These are phyloP conservation scores for Natator depressus DNA, from an alignment of 2,113 vertebrate species.

Conservation along the genomic window DNA sequence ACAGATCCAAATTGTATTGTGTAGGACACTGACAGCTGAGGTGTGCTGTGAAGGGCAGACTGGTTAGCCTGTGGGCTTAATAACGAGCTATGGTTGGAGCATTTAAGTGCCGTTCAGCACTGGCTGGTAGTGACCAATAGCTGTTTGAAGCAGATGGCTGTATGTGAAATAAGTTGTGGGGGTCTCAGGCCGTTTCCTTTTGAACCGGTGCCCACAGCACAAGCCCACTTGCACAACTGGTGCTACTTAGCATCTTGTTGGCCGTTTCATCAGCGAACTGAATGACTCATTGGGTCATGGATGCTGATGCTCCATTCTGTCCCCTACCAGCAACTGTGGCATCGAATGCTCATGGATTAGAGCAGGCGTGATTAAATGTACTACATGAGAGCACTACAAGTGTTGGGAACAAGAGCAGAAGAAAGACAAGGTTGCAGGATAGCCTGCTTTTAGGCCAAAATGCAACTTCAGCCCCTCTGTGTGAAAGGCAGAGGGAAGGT, in stretches of 20 bases:
- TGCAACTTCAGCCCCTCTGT: neutral
- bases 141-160: neutral
- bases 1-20: neutral
- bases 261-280: neutral
- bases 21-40: accelerated
- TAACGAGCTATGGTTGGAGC: neutral
- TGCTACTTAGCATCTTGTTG: accelerated
- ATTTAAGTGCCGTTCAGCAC: neutral
- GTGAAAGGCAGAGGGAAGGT: neutral
- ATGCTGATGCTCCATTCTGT: neutral
- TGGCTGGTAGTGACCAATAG: neutral
- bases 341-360: neutral
- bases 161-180: neutral
- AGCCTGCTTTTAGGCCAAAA: neutral
- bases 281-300: accelerated
- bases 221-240: neutral
- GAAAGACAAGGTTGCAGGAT: neutral
- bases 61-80: accelerated
- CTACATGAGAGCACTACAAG: neutral
- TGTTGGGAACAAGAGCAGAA: neutral
- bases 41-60: accelerated
- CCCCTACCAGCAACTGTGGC: neutral
- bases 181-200: neutral
- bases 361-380: neutral
- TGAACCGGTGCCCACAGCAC: neutral